Evolutionary conservation across 2,113 vertebrate genomes (phyloP).

Genomic region (Crotophaga sulcirostris): DNA sequence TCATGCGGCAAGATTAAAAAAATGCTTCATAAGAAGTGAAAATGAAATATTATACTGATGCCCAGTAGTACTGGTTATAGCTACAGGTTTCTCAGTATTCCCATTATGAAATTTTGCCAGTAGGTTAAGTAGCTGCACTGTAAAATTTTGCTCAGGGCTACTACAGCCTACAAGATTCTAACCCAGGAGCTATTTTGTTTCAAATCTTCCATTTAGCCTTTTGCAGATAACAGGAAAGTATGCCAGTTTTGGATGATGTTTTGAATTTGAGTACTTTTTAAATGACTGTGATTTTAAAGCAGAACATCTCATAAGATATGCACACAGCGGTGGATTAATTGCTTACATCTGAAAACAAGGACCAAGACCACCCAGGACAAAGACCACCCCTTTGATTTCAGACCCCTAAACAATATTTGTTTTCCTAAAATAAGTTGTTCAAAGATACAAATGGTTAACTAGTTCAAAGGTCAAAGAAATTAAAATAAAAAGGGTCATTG

Average conservation of each 20-base stretch:
- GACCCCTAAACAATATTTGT: not conserved
- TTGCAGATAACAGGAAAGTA: not conserved
- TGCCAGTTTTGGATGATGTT: not conserved
- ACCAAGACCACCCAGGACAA: constrained; percentile 1
- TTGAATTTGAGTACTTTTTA: not conserved
- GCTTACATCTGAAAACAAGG: not conserved
- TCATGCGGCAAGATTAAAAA: constrained; percentile 39
- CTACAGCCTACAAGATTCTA: constrained; percentile 12
- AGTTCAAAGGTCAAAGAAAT: not conserved
- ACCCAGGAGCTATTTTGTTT: constrained; percentile 51
- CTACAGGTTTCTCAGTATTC: constrained; percentile 11
- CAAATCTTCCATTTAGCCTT: constrained; percentile 4
- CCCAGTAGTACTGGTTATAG: constrained; percentile 4
- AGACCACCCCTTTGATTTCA: not conserved
- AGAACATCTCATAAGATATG: not conserved
- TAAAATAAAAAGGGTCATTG: not conserved
- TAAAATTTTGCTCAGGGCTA: constrained; percentile 57
- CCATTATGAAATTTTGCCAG: constrained; percentile 13
- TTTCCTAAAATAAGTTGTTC: not conserved
- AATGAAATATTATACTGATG: constrained; percentile 38
- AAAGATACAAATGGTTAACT: not conserved
- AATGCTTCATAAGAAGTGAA: constrained; percentile 37
- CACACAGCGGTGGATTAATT: not conserved
- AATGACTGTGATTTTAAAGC: not conserved
- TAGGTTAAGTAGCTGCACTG: constrained; percentile 27